Evolutionary conservation across 2,888 invertebrate genomes (phyloP).

Genomic region (Enchytraeus crypticus): DNA sequence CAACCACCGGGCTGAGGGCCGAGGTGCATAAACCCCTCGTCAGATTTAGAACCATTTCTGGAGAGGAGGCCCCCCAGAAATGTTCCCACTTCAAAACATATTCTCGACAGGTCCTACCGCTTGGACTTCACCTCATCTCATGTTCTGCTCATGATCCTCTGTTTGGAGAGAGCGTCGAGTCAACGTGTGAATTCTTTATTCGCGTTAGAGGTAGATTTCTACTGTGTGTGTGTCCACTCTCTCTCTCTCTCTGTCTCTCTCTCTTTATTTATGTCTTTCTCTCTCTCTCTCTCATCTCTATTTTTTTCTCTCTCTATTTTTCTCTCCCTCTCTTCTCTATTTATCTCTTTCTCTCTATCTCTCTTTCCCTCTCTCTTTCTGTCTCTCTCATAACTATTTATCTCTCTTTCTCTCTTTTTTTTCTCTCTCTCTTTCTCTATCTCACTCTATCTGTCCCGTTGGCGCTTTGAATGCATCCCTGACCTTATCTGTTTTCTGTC

Average conservation of each 20-base stretch:
- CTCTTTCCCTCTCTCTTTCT: neutral
- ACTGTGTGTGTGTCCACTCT: too few relatives aligned
- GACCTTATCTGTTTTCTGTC: neutral
- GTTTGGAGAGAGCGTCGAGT: conserved; percentile 18
- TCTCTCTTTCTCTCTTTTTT: neutral
- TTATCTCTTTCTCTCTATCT: neutral
- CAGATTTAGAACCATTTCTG: conserved; percentile 15
- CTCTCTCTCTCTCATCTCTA: neutral
- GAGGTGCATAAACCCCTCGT: conserved; percentile 11
- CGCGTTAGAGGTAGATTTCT: conserved; percentile 15
- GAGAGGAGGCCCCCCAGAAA: conserved; percentile 12
- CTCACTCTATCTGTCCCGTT: neutral
- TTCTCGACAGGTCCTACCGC: conserved; percentile 13
- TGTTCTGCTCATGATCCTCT: conserved; percentile 23
- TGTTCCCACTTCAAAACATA: conserved; percentile 20
- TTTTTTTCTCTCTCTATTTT: neutral
- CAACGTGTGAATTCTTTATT: conserved; percentile 18
- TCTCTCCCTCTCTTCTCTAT: neutral
- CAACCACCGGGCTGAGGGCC: conserved; percentile 1
- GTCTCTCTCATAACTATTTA: neutral
- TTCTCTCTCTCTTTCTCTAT: neutral
- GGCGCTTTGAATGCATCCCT: neutral
- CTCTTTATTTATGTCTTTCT: too few relatives aligned
- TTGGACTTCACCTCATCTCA: conserved; percentile 18
- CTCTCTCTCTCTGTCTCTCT: too few relatives aligned